A percentile compares a stretch with the other conserved stretches of the same genome.
Conservation (phyloP, 2,888 invertebrate species). For the Bellardia pandia region DNA sequence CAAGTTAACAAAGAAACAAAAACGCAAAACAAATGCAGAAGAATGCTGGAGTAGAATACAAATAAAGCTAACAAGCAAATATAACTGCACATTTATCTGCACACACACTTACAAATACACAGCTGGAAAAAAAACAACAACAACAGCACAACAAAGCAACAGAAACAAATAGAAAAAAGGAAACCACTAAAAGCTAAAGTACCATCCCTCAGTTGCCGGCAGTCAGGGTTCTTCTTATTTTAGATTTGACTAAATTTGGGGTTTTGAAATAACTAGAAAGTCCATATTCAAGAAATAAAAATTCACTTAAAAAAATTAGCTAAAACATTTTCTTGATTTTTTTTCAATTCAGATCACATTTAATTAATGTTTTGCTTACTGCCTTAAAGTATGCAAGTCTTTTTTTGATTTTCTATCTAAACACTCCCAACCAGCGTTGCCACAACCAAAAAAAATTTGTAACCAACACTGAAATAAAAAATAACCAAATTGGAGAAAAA, state of each 20-base stretch:
- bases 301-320: too few relatives aligned
- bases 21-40: constrained; percentile 11
- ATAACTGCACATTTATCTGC: constrained; percentile 17
- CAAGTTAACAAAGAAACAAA: constrained; percentile 66
- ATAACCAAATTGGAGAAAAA: too few relatives aligned
- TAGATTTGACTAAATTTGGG: neutral
- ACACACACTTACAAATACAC: neutral
- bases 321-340: too few relatives aligned
- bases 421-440: too few relatives aligned
- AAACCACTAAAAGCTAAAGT: constrained; percentile 53
- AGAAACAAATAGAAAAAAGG: constrained; percentile 14
- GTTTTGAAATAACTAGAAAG: too few relatives aligned
- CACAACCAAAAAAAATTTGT: too few relatives aligned
- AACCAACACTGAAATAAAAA: too few relatives aligned
- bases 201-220: constrained; percentile 19
- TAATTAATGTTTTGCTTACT: too few relatives aligned
- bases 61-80: constrained; percentile 74
- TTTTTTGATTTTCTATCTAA: too few relatives aligned
- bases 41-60: constrained; percentile 60
- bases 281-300: too few relatives aligned
- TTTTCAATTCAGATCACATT: too few relatives aligned
- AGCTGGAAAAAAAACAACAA: constrained; percentile 19
- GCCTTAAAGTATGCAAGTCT: too few relatives aligned
- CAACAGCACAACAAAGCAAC: constrained; percentile 21
- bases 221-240: constrained; percentile 29